Evolutionary conservation across 2,888 invertebrate species (phyloP).

Genomic region (Catocala fraxini): DNA sequence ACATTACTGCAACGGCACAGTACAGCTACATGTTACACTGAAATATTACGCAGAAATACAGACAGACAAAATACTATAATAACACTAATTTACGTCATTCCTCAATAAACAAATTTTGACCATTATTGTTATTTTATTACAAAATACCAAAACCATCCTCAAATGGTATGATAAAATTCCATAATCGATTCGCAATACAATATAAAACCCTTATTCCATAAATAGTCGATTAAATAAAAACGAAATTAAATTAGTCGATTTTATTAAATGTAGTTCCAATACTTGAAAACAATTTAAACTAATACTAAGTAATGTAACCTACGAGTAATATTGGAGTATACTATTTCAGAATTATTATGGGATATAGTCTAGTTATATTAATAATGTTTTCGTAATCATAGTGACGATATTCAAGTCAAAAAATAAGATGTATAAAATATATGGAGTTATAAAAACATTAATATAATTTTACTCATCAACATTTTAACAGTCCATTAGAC

Average conservation of each 20-base stretch:
- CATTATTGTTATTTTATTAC: constrained; percentile 59
- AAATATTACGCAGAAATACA: constrained; percentile 52
- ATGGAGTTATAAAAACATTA: constrained; percentile 10
- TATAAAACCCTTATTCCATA: background rate
- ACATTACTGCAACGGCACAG: constrained; percentile 57
- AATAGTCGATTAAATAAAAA: background rate
- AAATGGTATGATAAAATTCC: background rate
- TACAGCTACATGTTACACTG: constrained; percentile 56
- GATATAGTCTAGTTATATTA: constrained; percentile 8
- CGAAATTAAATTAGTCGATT: background rate
- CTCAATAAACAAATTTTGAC: constrained; percentile 74
- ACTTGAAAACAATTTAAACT: constrained; percentile 2
- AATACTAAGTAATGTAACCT: background rate
- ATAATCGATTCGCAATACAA: background rate
- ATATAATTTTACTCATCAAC: constrained; percentile 13
- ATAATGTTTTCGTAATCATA: constrained; percentile 27
- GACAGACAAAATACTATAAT: constrained; percentile 50
- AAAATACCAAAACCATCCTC: constrained; percentile 12
- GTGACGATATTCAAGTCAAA: constrained; percentile 8
- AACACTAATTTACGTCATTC: constrained; percentile 71
- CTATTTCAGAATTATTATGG: background rate
- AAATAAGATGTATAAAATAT: constrained; percentile 3
- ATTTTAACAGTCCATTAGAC: constrained; percentile 20
- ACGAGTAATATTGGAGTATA: background rate
- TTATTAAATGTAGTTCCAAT: background rate